Evolutionary conservation across 2,113 vertebrate species (phyloP).

Genomic region (Ceyx cyanopectus): DNA sequence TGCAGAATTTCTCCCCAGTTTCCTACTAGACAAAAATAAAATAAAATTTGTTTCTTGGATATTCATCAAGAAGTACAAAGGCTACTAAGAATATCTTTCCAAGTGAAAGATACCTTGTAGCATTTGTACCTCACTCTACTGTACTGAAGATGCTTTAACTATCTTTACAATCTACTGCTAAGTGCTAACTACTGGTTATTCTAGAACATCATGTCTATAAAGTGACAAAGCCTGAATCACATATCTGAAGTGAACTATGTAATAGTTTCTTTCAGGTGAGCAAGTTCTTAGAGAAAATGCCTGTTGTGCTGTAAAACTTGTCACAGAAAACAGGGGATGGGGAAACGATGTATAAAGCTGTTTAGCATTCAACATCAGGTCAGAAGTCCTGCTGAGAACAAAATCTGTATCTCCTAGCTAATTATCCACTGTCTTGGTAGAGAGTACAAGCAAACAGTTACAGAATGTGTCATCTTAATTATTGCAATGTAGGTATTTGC

Average conservation of each 20-base stretch:
- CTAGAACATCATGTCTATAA: neutral
- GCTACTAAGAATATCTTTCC: neutral
- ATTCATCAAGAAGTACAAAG: neutral
- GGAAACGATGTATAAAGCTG: neutral
- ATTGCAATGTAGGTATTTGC: constrained; percentile 18
- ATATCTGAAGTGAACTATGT: neutral
- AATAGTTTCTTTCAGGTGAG: neutral
- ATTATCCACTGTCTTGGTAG: neutral
- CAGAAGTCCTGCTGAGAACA: neutral
- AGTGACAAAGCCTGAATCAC: neutral
- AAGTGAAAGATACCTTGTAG: neutral
- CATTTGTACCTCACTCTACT: neutral
- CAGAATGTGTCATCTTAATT: constrained; percentile 37
- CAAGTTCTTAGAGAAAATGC: neutral
- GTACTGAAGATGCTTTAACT: neutral
- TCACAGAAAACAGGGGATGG: neutral
- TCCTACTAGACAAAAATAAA: neutral
- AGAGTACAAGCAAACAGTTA: neutral
- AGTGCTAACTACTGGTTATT: neutral
- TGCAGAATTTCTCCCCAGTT: neutral
- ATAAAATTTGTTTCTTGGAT: neutral
- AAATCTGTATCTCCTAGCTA: neutral
- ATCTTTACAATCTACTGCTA: neutral
- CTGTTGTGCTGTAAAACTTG: neutral
- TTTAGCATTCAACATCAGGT: neutral